Evolutionary conservation across 2,888 invertebrate species (phyloP), one percentile per base, ranked within the genome.

Genomic region (Cyrtodaria siliqua): DNA sequence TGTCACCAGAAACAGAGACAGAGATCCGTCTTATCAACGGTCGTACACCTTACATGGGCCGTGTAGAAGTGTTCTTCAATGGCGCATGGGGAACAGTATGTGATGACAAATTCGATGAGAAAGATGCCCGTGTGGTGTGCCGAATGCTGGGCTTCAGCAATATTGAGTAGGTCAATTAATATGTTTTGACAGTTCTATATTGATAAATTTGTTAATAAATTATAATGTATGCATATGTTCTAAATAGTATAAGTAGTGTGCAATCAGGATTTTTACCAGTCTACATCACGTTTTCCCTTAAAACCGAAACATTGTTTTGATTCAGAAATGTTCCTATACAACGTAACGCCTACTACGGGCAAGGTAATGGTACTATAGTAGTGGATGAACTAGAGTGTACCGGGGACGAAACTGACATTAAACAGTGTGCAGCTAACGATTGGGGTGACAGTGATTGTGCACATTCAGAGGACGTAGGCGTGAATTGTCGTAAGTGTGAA

Each of bases 401-500:
- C 23, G 52, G 23, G 3, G 20, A 20, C 20, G 52, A 52, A 16
- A 24, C 52, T 26, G 26, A 52, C 20, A 26, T 52, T 20, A 14
- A 24, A 16, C 23, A 52, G 20, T 52, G 52, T 20, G 4, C 12
- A 16, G 9, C 52, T 52, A 20, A 26, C 20, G 20, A 3, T 16
- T 52, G 52, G 52, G 24, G 20, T 6, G 14, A 20, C 14, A 52
- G 52, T 26, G 8, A 16, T 4, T 52, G 71, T 26, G 44, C 44
- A 23, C 59, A 64, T 26, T 33, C 26, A 4, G 64, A 64, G 38
- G 63, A 64, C 33, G 59, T 71, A 18, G 57, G 64, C 0, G 53
- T 71, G 4, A 50, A 56, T 33, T 70, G 70, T 42, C 56, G 70
- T 70, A 50, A 70, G 70, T 56, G 9, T 44, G 12, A 33, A 4